Conservation (phyloP, 2,113 vertebrate genomes). For the Ctenodactylus gundi region DNA sequence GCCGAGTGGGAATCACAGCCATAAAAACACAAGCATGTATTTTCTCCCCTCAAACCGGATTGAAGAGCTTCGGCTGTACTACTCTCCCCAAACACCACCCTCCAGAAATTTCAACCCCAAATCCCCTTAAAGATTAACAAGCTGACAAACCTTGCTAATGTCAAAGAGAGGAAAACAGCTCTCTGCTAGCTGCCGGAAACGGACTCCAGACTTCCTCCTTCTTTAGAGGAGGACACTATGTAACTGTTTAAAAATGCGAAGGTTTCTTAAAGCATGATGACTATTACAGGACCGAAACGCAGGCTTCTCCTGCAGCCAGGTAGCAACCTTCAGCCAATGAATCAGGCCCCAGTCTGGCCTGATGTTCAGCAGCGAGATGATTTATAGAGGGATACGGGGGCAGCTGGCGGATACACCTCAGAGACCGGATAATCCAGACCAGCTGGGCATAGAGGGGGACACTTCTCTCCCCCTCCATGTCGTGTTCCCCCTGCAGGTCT, state of each 20-base stretch:
- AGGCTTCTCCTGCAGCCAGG: slow-evolving; percentile 66
- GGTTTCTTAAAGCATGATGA: slow-evolving; percentile 69
- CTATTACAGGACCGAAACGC: slow-evolving; percentile 73
- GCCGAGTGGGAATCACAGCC: slow-evolving; percentile 62
- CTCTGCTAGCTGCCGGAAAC: slow-evolving; percentile 78
- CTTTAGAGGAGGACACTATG: slow-evolving; percentile 69
- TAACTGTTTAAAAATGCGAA: slow-evolving; percentile 78
- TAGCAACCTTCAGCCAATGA: slow-evolving; percentile 67
- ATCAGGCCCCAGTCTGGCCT: slow-evolving; percentile 53
- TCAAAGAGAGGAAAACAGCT: slow-evolving; percentile 73
- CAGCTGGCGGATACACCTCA: slow-evolving; percentile 72
- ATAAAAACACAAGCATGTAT: slow-evolving; percentile 64
- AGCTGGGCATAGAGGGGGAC: slow-evolving; percentile 58
- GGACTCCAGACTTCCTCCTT: slow-evolving; percentile 82
- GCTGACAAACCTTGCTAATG: slow-evolving; percentile 83
- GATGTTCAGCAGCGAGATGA: slow-evolving; percentile 67
- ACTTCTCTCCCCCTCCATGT: slow-evolving; percentile 14
- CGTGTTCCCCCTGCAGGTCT: slow-evolving; percentile 18
- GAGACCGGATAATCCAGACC: slow-evolving; percentile 78
- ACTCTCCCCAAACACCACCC: background rate
- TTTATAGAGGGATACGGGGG: slow-evolving; percentile 78
- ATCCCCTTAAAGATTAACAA: slow-evolving; percentile 79
- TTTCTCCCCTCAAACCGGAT: slow-evolving; percentile 54
- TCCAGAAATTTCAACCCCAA: slow-evolving; percentile 60
- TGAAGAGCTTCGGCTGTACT: slow-evolving; percentile 50